These are phyloP conservation scores for Noctua comes DNA, from an alignment of 2,888 invertebrate species.

Conservation along the genomic window DNA sequence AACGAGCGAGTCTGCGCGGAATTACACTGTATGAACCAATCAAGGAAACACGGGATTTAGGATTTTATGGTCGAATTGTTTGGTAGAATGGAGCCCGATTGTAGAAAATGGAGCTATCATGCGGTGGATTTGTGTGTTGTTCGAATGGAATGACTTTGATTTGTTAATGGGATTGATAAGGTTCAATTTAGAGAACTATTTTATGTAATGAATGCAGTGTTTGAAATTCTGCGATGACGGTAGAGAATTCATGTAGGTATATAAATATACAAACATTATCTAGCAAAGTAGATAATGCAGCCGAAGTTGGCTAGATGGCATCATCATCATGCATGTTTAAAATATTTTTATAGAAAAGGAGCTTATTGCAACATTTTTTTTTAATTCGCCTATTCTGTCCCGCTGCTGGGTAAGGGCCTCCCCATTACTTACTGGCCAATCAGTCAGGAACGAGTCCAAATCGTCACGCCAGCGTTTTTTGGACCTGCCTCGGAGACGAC, in stretches of 20 bases:
- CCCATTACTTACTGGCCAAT: too few species aligned
- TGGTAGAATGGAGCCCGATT: constrained; percentile 48
- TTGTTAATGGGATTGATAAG: constrained; percentile 36
- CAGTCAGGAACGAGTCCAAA: too few species aligned
- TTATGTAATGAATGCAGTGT: not conserved
- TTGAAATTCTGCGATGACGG: not conserved
- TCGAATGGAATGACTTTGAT: constrained; percentile 26
- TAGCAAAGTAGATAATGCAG: not conserved
- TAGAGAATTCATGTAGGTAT: not conserved
- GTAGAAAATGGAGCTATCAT: constrained; percentile 55
- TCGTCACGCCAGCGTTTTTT: too few species aligned
- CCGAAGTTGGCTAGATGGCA: not conserved
- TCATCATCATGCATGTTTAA: not conserved
- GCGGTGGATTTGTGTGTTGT: constrained; percentile 44
- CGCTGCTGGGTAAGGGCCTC: too few species aligned
- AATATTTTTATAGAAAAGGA: not conserved
- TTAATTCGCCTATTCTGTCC: too few species aligned
- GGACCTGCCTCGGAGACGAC: too few species aligned
- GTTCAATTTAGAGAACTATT: not conserved
- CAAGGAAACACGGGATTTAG: constrained; percentile 65
- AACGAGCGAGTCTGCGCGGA: constrained; percentile 58
- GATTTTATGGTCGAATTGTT: constrained; percentile 60
- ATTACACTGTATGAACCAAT: constrained; percentile 68
- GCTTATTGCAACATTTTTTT: too few species aligned
- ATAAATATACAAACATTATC: not conserved